A percentile compares a stretch with the other conserved stretches of the same genome.
Conservation (phyloP, 2,797 vertebrate species). For the Macroramphosus scolopax region DNA sequence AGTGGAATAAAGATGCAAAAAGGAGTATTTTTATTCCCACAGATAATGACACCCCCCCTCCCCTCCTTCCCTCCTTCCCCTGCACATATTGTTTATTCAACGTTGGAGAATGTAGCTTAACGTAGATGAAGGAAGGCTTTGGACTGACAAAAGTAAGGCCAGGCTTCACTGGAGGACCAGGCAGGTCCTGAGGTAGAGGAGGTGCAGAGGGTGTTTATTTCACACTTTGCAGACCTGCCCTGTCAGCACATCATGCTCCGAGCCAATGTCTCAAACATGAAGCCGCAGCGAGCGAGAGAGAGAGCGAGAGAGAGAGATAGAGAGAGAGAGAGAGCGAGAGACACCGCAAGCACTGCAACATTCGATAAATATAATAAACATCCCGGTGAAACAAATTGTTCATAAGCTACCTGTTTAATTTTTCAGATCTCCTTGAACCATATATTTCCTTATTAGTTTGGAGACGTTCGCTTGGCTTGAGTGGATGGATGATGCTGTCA, state of each 20-base stretch:
- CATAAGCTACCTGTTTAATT: constrained; percentile 99
- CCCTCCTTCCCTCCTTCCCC: constrained; percentile 3
- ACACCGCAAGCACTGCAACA: constrained; percentile 81
- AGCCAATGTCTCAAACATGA: constrained; percentile 62
- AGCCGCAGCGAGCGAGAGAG: no score
- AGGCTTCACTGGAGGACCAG: constrained; percentile 49
- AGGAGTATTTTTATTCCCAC: constrained; percentile 65
- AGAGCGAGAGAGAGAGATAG: no score
- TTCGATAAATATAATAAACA: constrained; percentile 98
- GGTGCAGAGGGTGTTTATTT: constrained; percentile 79
- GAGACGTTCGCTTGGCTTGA: constrained; percentile 91
- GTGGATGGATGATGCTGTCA: constrained; percentile 99
- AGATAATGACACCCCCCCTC: constrained; percentile 48
- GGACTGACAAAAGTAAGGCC: constrained; percentile 49
- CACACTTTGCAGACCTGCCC: constrained; percentile 63
- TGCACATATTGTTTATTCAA: constrained; percentile 46
- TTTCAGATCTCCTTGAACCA: constrained; percentile 96
- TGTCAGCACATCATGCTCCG: constrained; percentile 73
- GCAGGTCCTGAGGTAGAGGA: constrained; percentile 36
- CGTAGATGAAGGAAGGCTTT: constrained; percentile 41
- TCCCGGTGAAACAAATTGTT: constrained; percentile 97
- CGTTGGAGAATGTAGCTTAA: constrained; percentile 38
- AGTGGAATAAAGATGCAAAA: constrained; percentile 44
- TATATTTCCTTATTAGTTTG: constrained; percentile 99
- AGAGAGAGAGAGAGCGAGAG: constrained; percentile 75